These are phyloP conservation scores for Ptychoptera albimana DNA, from an alignment of 2,888 invertebrate species.

Conservation along the genomic window DNA sequence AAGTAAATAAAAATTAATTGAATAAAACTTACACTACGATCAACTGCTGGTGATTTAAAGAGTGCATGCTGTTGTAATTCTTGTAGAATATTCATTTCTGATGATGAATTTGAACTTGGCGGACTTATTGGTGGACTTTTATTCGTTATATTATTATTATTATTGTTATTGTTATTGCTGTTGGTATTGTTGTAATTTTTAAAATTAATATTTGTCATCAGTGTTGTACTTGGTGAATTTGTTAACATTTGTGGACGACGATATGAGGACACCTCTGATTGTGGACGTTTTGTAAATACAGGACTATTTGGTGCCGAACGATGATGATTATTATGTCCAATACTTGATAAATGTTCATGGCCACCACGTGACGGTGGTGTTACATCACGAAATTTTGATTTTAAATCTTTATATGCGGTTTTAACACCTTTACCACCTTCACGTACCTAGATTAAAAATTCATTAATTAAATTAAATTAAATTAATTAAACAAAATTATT, in stretches of 20 bases:
- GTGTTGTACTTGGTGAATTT: not conserved
- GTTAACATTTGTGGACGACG: not conserved
- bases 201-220: constrained; percentile 5
- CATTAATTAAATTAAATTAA: constrained; percentile 3
- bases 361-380: constrained; percentile 21
- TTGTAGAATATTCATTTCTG: constrained; percentile 35
- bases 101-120: constrained; percentile 25
- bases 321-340: constrained; percentile 19
- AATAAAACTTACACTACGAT: constrained; percentile 41
- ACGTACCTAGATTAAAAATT: constrained; percentile 44
- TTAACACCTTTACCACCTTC: constrained; percentile 60
- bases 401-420: constrained; percentile 60
- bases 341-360: not conserved
- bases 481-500: not conserved
- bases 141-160: constrained; percentile 19
- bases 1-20: not conserved
- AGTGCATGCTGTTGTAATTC: constrained; percentile 36
- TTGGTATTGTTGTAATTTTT: constrained; percentile 6
- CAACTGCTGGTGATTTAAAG: constrained; percentile 41
- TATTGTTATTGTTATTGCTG: constrained; percentile 6
- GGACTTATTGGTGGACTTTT: constrained; percentile 29
- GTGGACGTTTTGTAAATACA: constrained; percentile 36
- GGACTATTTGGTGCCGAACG: constrained; percentile 52
- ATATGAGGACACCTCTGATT: constrained; percentile 1
- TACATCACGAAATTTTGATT: constrained; percentile 40